Base-by-base conservation (phyloP, 2,888 invertebrate species). In the Eupeodes luniger region DNA sequence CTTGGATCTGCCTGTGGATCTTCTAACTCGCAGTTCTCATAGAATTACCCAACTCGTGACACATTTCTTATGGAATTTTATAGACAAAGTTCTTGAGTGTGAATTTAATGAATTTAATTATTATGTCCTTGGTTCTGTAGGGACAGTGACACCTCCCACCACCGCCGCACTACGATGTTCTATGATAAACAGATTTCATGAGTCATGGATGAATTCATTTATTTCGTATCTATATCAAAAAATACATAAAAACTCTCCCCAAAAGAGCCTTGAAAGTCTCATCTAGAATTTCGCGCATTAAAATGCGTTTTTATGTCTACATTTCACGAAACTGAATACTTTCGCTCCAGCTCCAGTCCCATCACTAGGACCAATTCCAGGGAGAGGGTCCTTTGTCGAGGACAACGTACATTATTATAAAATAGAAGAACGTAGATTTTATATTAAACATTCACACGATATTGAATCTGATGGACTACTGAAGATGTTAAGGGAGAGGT, bases 271-370 rank as follows among this genome's bases (percentile, higher is more conserved):
- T 47, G 47, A 44, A 47, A 49, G 9, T 49, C 44, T 11, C 27
- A 10, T 9, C 40, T 49, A 34, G 5, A 34, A 16, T 4, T 34
- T 69, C 69, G 2, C 40, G 40, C 40, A 16, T 69, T 69, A 69
- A 69, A 69, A 49, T 69, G 53, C 53, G 16, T 69, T 69, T 40
- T 67, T 69, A 69, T 69, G 69, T 69, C n/a, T 1, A 12, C n/a
- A 55, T 69, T 55, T 53, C 69, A 55, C 7, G 53, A 69, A 53
- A 36, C 0, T 9, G 6, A 55, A 69, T 3, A 10, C 10, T 34
- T 9, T 9, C 40, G 40, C 40, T 40, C 9, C 40, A 5, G 9
- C 9, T 40, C 40, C 40, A 5, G 40, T 40, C 6, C 40, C 40
- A 5, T 40, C 40, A 27, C 27, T 2, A 27, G 27, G 3, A 27